These are phyloP conservation scores for Pantala flavescens DNA, from an alignment of 1,140 invertebrate genomes.

Conservation along the genomic window DNA sequence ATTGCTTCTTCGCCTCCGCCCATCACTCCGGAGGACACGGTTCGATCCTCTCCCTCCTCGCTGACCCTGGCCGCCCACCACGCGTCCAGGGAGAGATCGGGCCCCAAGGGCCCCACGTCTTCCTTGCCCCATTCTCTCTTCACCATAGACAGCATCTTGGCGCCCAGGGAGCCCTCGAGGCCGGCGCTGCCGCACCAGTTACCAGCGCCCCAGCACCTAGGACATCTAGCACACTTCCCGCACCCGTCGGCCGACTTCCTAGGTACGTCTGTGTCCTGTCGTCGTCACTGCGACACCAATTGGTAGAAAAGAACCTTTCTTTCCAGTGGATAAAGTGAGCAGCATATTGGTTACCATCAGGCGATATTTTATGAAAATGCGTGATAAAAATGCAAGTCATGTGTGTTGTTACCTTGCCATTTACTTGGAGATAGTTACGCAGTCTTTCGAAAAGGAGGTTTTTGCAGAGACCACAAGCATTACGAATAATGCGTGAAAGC, in stretches of 20 bases:
- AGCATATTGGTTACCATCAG: no score
- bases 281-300: background rate
- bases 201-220: constrained; percentile 30
- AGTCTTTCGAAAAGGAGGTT: no score
- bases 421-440: no score
- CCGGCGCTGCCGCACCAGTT: constrained; percentile 36
- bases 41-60: background rate
- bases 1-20: background rate
- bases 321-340: no score
- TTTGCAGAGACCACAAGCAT: no score
- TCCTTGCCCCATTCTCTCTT: constrained; percentile 53
- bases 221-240: constrained; percentile 34
- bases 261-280: constrained; percentile 42
- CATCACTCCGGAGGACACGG: background rate
- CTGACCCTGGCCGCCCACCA: background rate
- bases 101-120: constrained; percentile 31
- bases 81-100: background rate
- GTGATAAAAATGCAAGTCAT: no score
- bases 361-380: no score
- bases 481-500: no score
- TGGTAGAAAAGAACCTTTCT: no score
- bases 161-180: constrained; percentile 33
- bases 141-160: constrained; percentile 71
- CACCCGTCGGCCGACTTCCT: constrained; percentile 58
- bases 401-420: no score